These are phyloP conservation scores for Drosophila sordidula DNA, from an alignment of 2,888 invertebrate genomes.

Conservation along the genomic window DNA sequence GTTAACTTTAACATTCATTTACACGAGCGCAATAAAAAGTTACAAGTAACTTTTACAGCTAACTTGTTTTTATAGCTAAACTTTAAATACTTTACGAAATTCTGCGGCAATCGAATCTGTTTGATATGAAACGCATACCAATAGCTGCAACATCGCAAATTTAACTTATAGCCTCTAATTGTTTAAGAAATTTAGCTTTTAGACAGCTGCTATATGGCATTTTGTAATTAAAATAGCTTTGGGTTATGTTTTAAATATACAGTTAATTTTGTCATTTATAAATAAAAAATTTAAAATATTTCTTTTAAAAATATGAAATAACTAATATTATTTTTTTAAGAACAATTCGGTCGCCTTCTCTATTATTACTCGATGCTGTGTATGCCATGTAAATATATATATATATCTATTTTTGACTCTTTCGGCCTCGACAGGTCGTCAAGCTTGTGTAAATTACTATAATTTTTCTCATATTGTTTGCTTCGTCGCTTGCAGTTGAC, in stretches of 20 bases:
- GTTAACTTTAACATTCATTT: background rate
- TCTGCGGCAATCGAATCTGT: background rate
- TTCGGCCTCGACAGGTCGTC: background rate
- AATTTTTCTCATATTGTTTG: conserved; percentile 8
- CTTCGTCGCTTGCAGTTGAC: conserved; percentile 25
- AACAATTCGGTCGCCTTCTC: background rate
- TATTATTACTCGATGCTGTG: background rate
- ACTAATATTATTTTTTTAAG: no score
- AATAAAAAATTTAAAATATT: no score
- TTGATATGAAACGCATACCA: background rate
- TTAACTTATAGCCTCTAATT: background rate
- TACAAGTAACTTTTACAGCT: background rate
- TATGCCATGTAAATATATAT: background rate
- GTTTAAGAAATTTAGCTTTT: no score
- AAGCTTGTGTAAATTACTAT: background rate
- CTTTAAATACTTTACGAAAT: background rate
- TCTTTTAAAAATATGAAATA: no score
- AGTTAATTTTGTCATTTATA: no score
- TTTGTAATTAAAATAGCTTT: no score
- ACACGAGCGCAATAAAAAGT: background rate
- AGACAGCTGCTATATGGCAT: no score
- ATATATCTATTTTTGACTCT: background rate
- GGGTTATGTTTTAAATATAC: no score
- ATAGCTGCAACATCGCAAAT: background rate
- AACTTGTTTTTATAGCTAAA: background rate